Base-by-base conservation (phyloP, 2,797 vertebrate genomes). In the Muscicapa comitata region DNA sequence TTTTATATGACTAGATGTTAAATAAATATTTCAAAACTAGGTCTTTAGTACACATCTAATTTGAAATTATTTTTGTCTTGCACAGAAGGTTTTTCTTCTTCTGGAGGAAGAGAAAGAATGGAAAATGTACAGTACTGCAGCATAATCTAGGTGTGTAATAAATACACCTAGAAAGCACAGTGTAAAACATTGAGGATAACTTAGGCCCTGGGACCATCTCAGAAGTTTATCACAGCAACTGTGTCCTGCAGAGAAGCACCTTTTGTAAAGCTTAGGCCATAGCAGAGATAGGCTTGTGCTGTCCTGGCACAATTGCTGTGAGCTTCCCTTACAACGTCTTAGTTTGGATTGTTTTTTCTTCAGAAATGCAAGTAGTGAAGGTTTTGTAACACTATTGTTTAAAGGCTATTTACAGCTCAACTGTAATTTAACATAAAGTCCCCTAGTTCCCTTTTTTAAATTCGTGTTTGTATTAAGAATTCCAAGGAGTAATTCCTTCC, bases 1-100 rank as follows among this genome's bases (percentile, higher is more conserved):
- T 97, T 98, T 98, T 97, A 95, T 97, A 97, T 96, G 96, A 96
- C 94, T 98, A 97, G 95, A 95, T 92, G 90, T 97, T 97, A 88
- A 96, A 96, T 94, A 93, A 97, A 96, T 97, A 96, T 97, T 97
- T 97, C 96, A 95, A 71, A 97, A 93, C 93, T 97, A 97, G 92
- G 88, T 97, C 88, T 96, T 97, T 96, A 97, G 94, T 97, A 97
- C 76, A 84, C 80, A 86, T 91, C 91, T 98, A 96, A 97, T 95
- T 93, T 68, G 76, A 86, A 96, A 86, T 96, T 93, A 96, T 97
- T 97, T 97, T 95, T 95, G 96, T 97, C 86, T 96, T 90, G 88
- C 78, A 38, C 97, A 97, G 96, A 96, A 97, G 83, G 76, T 93
- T 95, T 95, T 94, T 79, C 43, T 80, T 81, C 83, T 95, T 91